These are phyloP conservation scores for Limnothrissa miodon DNA, from an alignment of 2,113 vertebrate species.

Conservation along the genomic window DNA sequence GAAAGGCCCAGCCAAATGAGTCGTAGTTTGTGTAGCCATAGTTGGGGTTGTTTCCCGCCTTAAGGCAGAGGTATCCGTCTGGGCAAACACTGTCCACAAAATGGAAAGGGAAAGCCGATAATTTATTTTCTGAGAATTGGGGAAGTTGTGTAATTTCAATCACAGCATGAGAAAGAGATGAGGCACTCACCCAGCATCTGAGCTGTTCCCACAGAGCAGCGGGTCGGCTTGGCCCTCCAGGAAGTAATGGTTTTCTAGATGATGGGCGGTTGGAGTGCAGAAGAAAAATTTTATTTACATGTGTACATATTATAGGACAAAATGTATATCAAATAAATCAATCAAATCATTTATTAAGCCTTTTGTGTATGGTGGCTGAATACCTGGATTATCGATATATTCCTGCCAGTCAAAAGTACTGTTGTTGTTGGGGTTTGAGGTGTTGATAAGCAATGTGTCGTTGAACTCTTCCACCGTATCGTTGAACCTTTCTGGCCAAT, in stretches of 20 bases:
- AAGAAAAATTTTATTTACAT: neutral
- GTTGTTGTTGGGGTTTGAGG: slow-evolving; percentile 27
- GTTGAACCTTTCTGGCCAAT: slow-evolving; percentile 70
- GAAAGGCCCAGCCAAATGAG: slow-evolving; percentile 89
- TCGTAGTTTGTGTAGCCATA: slow-evolving; percentile 94
- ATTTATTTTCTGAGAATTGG: neutral
- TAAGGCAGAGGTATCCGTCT: slow-evolving; percentile 83
- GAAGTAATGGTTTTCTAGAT: slow-evolving; percentile 81
- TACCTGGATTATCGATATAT: slow-evolving; percentile 79
- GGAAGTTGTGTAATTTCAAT: too few relatives aligned
- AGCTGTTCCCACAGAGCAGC: slow-evolving; percentile 92
- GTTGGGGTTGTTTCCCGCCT: slow-evolving; percentile 87
- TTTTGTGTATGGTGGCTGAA: neutral
- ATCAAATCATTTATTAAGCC: neutral
- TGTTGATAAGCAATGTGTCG: neutral
- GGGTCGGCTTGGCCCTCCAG: slow-evolving; percentile 74
- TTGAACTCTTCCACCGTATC: slow-evolving; percentile 24
- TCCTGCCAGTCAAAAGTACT: slow-evolving; percentile 69
- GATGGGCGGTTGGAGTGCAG: slow-evolving; percentile 24
- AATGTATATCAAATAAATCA: neutral
- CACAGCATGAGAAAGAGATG: neutral
- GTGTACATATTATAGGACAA: neutral
- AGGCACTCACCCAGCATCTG: slow-evolving; percentile 79
- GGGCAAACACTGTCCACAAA: slow-evolving; percentile 79
- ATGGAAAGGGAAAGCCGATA: neutral